Conservation (phyloP, 1,140 invertebrate species). For the Atta cephalotes region DNA sequence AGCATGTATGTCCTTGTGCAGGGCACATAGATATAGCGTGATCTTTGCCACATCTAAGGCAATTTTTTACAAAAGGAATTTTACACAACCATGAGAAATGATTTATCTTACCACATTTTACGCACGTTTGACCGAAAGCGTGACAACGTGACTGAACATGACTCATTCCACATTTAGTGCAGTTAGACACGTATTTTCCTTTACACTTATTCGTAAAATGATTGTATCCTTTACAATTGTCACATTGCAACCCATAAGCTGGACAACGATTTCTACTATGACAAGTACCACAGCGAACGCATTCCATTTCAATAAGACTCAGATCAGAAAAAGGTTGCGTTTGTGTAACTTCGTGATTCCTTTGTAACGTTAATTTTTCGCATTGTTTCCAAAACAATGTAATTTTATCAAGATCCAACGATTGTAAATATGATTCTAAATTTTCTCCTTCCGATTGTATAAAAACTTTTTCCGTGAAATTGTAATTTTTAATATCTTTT, state of each 20-base stretch:
- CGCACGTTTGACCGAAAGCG: slow-evolving; percentile 54
- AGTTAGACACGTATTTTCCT: slow-evolving; percentile 43
- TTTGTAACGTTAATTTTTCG: slow-evolving; percentile 2
- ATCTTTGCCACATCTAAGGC: slow-evolving; percentile 32
- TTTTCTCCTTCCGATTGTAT: slow-evolving; percentile 20
- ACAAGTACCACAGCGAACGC: slow-evolving; percentile 44
- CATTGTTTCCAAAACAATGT: slow-evolving; percentile 56
- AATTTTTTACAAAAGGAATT: slow-evolving; percentile 16
- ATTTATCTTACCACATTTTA: slow-evolving; percentile 59
- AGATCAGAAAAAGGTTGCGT: neutral
- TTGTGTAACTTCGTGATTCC: neutral
- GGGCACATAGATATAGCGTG: slow-evolving; percentile 43
- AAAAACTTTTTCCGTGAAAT: slow-evolving; percentile 24
- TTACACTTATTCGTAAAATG: slow-evolving; percentile 54
- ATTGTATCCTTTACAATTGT: slow-evolving; percentile 58
- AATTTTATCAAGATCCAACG: slow-evolving; percentile 42
- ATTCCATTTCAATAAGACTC: neutral
- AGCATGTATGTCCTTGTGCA: slow-evolving; percentile 27
- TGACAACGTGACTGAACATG: slow-evolving; percentile 53
- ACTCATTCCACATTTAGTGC: slow-evolving; percentile 54
- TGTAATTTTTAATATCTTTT: slow-evolving; percentile 52
- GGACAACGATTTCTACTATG: slow-evolving; percentile 43
- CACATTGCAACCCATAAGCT: slow-evolving; percentile 49
- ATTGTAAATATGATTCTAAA: slow-evolving; percentile 24
- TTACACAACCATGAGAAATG: slow-evolving; percentile 64